Evolutionary conservation across 2,797 vertebrate genomes (phyloP).

Genomic region (Myotis findleyi): DNA sequence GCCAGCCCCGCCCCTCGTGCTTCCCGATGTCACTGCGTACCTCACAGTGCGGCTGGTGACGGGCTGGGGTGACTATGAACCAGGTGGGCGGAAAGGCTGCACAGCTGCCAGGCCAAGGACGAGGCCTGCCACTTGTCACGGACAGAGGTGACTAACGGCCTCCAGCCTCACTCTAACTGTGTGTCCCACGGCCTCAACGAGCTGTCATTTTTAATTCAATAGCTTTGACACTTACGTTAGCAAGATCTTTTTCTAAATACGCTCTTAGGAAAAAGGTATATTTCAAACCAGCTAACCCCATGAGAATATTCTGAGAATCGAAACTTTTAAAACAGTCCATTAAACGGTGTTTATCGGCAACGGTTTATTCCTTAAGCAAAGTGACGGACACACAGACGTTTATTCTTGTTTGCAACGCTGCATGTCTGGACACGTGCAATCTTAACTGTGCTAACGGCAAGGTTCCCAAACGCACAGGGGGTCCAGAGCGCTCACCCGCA

Average conservation of each 20-base stretch:
- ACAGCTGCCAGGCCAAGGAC: background rate
- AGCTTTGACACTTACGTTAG: background rate
- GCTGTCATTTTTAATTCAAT: background rate
- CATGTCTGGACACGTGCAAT: background rate
- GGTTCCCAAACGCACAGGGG: background rate
- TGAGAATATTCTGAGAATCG: background rate
- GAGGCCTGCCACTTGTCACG: accelerated
- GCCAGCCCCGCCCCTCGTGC: accelerated
- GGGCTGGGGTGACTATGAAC: background rate
- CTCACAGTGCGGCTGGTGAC: background rate
- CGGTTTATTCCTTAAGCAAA: background rate
- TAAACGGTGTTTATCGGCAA: background rate
- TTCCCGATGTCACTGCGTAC: accelerated
- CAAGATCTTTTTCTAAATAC: background rate
- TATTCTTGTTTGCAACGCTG: background rate
- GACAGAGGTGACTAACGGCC: background rate
- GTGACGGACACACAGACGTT: accelerated
- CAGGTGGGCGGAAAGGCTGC: background rate
- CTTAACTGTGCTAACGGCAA: background rate
- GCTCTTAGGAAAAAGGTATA: background rate
- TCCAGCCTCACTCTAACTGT: background rate
- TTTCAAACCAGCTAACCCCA: background rate
- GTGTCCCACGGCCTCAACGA: background rate
- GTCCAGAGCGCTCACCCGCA: slow-evolving; percentile 91
- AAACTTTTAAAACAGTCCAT: background rate